A percentile compares a stretch with the other conserved stretches of the same genome.
Evolutionary conservation across 2,113 vertebrate species (phyloP).

Genomic region (Chaetura pelagica): DNA sequence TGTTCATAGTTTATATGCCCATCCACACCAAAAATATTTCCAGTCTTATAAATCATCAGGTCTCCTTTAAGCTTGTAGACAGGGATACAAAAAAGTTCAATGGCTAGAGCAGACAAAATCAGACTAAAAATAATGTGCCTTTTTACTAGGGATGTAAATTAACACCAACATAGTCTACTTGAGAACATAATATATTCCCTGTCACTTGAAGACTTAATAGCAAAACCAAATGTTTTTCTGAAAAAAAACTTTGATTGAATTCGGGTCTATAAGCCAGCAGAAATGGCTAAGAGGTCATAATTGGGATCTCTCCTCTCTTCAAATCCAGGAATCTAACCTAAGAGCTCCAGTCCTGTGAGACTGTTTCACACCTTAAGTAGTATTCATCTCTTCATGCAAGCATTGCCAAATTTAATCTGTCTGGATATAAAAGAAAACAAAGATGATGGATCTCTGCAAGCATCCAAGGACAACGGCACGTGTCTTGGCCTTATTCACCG

Average conservation of each 20-base stretch:
- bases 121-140: background rate
- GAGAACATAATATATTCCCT: background rate
- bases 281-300: background rate
- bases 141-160: background rate
- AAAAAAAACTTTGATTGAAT: background rate
- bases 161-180: background rate
- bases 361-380: background rate
- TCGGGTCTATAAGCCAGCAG: background rate
- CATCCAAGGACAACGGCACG: background rate
- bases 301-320: background rate
- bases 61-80: background rate
- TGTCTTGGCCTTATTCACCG: background rate
- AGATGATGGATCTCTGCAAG: background rate
- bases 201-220: background rate
- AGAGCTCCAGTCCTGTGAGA: background rate
- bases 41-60: slow-evolving; percentile 1
- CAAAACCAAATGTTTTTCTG: background rate
- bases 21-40: slow-evolving; percentile 31
- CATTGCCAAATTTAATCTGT: background rate
- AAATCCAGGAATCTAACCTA: background rate
- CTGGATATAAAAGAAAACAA: background rate
- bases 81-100: background rate
- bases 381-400: background rate
- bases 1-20: background rate
- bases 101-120: background rate